phyloP scores from a whole-genome alignment of 2,888 invertebrate genomes.

The Leptopilina drosophilae region DNA sequence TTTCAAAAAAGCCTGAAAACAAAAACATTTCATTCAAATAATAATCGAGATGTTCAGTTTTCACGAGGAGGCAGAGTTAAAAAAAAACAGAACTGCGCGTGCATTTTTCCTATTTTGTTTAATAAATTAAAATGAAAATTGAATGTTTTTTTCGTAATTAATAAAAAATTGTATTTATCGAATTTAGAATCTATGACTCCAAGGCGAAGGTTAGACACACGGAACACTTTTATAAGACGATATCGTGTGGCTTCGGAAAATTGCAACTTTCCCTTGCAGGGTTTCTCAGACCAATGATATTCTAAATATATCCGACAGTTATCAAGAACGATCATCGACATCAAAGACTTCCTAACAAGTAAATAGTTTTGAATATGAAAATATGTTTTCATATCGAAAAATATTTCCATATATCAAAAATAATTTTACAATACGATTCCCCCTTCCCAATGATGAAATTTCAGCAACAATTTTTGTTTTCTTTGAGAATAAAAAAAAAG shows the following conservation, averaged over 20 bases:
- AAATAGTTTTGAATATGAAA: conserved; percentile 5
- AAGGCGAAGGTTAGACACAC: conserved; percentile 62
- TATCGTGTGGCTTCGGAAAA: conserved; percentile 63
- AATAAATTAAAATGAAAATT: too few species aligned
- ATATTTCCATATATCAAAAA: not conserved
- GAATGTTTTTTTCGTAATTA: too few species aligned
- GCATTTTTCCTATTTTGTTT: too few species aligned
- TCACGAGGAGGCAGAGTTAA: too few species aligned
- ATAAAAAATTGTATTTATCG: too few species aligned
- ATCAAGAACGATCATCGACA: conserved; percentile 5
- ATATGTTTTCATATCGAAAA: not conserved
- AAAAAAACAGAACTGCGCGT: too few species aligned
- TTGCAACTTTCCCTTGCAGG: conserved; percentile 56
- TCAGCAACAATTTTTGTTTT: too few species aligned
- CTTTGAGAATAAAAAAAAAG: too few species aligned
- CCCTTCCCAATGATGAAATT: too few species aligned
- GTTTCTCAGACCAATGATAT: conserved; percentile 60
- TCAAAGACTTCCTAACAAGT: conserved; percentile 2
- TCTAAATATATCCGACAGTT: conserved; percentile 45
- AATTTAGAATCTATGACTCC: conserved; percentile 18
- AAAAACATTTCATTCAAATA: not conserved
- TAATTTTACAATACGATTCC: too few species aligned
- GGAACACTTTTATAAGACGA: conserved; percentile 55
- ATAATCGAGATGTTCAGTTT: too few species aligned
- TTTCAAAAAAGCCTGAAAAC: conserved; percentile 90